phyloP scores from a whole-genome alignment of 2,888 invertebrate genomes.

The Quadroppia sp. region DNA sequence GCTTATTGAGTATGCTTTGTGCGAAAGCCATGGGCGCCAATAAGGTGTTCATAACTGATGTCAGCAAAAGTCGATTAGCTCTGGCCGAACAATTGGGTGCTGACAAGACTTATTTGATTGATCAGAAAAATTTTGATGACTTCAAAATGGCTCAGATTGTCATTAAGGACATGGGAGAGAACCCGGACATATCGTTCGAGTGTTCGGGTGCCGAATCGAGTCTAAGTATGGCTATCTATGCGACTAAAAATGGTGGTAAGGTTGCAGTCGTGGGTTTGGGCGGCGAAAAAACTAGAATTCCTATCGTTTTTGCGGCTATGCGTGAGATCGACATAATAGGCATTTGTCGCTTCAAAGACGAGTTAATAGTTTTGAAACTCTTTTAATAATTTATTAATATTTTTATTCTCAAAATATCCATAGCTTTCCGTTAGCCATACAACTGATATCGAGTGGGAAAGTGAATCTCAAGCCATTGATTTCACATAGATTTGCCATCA shows the following conservation, averaged over 20 bases:
- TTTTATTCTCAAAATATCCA: too few relatives aligned
- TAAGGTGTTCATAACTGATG: slow-evolving; percentile 49
- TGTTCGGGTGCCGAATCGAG: slow-evolving; percentile 82
- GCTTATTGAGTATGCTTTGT: slow-evolving; percentile 50
- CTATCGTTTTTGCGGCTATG: slow-evolving; percentile 40
- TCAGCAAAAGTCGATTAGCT: slow-evolving; percentile 49
- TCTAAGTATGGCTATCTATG: slow-evolving; percentile 65
- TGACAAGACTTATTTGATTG: slow-evolving; percentile 50
- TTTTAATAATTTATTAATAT: too few relatives aligned
- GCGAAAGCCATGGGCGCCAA: slow-evolving; percentile 51
- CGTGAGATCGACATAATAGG: slow-evolving; percentile 44
- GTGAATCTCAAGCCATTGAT: slow-evolving; percentile 45
- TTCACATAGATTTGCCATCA: slow-evolving; percentile 46
- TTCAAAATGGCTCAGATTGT: slow-evolving; percentile 36
- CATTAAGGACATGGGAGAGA: slow-evolving; percentile 49
- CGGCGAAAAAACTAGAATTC: slow-evolving; percentile 8
- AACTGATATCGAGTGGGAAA: slow-evolving; percentile 43
- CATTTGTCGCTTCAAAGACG: slow-evolving; percentile 42
- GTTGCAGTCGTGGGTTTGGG: slow-evolving; percentile 43
- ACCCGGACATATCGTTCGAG: slow-evolving; percentile 71
- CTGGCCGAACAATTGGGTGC: slow-evolving; percentile 54
- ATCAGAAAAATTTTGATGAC: slow-evolving; percentile 55
- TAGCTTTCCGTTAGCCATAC: slow-evolving; percentile 45
- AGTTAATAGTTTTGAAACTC: background rate
- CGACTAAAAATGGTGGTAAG: slow-evolving; percentile 42